Conservation (phyloP, 2,888 invertebrate genomes). For the Megastigmus dorsalis region DNA sequence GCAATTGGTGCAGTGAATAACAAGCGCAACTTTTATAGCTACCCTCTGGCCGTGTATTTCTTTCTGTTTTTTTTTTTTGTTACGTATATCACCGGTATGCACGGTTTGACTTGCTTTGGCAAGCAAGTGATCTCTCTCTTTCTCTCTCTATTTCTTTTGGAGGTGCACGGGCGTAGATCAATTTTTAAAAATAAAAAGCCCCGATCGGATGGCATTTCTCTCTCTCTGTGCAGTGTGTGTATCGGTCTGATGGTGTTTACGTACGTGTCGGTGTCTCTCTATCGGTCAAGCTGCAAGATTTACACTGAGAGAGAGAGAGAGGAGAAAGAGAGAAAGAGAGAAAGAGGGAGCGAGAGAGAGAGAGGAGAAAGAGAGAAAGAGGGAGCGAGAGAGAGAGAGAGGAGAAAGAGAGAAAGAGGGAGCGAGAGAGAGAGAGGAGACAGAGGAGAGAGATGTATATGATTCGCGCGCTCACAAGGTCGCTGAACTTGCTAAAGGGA, state of each 20-base stretch:
- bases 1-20: neutral
- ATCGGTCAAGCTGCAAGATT: too few species aligned
- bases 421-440: neutral
- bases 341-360: neutral
- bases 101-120: constrained; percentile 10
- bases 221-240: neutral
- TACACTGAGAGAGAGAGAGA: too few species aligned
- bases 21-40: neutral
- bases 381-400: neutral
- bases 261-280: neutral
- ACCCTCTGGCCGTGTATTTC: too few species aligned
- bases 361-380: neutral
- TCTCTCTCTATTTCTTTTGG: too few species aligned
- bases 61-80: constrained; percentile 6
- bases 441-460: neutral
- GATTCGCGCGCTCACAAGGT: neutral
- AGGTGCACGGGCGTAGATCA: constrained; percentile 1
- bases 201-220: neutral
- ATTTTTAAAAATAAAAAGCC: constrained; percentile 45
- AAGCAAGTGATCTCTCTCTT: constrained; percentile 21
- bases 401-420: neutral
- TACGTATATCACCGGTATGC: neutral
- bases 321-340: neutral
- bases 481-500: neutral
- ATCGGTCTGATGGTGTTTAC: too few species aligned